Evolutionary conservation across 2,888 invertebrate genomes (phyloP).

Genomic region (Glomeris marginata): DNA sequence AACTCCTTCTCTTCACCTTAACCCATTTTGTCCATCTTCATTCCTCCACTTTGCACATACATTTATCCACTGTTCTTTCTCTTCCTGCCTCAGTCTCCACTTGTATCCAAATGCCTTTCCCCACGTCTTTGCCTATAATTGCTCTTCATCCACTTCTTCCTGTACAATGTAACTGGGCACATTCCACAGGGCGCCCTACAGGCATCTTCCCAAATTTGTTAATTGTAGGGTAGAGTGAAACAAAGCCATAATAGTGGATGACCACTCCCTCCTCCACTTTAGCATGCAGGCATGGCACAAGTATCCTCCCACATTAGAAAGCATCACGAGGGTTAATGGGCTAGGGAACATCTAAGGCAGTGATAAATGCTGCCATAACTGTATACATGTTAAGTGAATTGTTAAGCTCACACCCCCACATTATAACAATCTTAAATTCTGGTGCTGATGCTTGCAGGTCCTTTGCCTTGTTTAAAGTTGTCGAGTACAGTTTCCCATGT

Average conservation of each 20-base stretch:
- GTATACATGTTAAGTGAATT: constrained; percentile 11
- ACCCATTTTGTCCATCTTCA: no score
- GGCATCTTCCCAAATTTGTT: constrained; percentile 20
- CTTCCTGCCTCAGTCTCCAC: no score
- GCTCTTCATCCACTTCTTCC: no score
- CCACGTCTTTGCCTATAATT: no score
- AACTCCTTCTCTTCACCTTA: no score
- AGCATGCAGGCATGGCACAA: constrained; percentile 19
- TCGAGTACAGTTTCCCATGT: constrained; percentile 11
- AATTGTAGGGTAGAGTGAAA: constrained; percentile 21
- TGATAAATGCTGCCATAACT: constrained; percentile 14
- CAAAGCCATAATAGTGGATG: constrained; percentile 21
- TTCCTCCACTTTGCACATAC: no score
- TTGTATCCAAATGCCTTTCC: no score
- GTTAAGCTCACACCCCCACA: constrained; percentile 20
- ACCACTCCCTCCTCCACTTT: constrained; percentile 15
- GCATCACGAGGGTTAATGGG: constrained; percentile 21
- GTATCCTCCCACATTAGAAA: constrained; percentile 22
- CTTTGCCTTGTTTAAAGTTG: constrained; percentile 14
- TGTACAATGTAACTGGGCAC: no score
- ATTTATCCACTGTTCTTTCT: no score
- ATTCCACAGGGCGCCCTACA: constrained; percentile 19
- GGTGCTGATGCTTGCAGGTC: constrained; percentile 5
- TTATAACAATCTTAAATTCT: constrained; percentile 16
- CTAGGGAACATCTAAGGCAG: constrained; percentile 21